Base-by-base conservation (phyloP, 2,888 invertebrate genomes). In the Operophtera brumata region DNA sequence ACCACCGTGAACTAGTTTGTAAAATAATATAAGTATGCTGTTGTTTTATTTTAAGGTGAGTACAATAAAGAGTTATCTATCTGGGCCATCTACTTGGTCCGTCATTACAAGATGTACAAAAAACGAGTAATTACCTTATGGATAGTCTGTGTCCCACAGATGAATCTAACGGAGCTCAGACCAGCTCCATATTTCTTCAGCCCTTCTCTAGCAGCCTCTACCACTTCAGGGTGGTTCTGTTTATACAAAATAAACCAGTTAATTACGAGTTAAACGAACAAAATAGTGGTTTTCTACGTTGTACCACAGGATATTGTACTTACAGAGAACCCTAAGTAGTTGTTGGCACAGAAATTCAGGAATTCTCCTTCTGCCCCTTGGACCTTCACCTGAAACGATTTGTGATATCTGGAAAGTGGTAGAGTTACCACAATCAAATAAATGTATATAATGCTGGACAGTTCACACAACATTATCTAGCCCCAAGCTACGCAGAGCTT, bases 261-360 rank as follows among this genome's bases (percentile, higher is more conserved):
- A 6, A 5, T 7, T 13, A 30, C 13, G n/a, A 6, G 7, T 13
- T 12, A 7, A 13, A 13, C 2, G 14, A 70, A 71, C 61, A 54
- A 64, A 45, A 42, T 10, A 39, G 9, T 36, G 39, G 20, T 6
- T 39, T 9, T 20, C 4, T 20, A n/a, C n/a, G 11, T 28, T 34
- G 35, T 14, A n/a, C n/a, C n/a, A 71, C 61, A 54, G 63, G 44
- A 43, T 10, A 39, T n/a, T 37, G 40, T 43, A 82, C 93, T 92
- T 84, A 96, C 96, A 62, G 96, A 94, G 65, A 97, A 85, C 49
- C 97, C 97, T 51, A 98, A 89, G 75, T 98, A 98, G 80, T 98
- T 98, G 78, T 98, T 98, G 2, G 97, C 96, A 78, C 97, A 98
- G 85, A 98, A 97, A 82, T 98, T 98, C 37, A 97, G 90, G 37